Percentiles rank a stretch among this genome's conserved stretches.
Evolutionary conservation across 2,797 vertebrate species (phyloP).

Genomic region (Gorsachius magnificus): DNA sequence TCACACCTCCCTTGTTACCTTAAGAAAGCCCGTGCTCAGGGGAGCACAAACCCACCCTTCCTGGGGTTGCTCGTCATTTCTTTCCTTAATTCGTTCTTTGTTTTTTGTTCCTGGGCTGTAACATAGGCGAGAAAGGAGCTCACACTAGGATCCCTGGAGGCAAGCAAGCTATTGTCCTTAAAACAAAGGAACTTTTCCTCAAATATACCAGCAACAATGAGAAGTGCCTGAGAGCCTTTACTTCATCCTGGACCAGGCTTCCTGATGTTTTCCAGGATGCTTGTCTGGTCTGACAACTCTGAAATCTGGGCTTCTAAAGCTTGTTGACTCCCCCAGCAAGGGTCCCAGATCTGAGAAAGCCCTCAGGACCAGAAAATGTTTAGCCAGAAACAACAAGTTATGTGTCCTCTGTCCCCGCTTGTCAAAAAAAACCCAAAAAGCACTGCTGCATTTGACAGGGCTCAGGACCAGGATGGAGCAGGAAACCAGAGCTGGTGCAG

Average conservation of each 20-base stretch:
- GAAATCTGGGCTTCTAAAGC: neutral
- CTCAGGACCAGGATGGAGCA: neutral
- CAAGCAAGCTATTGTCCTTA: conserved; percentile 4
- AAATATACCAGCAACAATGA: neutral
- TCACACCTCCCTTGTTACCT: neutral
- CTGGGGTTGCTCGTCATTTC: neutral
- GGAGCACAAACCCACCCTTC: neutral
- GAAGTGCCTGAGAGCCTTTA: neutral
- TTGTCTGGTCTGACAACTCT: neutral
- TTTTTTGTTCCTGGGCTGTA: neutral
- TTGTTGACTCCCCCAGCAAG: neutral
- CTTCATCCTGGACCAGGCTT: neutral
- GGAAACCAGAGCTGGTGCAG: neutral
- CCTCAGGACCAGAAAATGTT: neutral
- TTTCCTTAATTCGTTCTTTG: neutral
- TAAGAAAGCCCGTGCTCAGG: neutral
- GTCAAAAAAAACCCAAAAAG: rapidly evolving
- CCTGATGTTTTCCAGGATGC: conserved; percentile 15
- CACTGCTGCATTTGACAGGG: neutral
- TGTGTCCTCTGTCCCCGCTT: neutral
- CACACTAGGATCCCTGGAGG: neutral
- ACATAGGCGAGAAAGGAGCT: neutral
- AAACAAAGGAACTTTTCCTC: conserved; percentile 45
- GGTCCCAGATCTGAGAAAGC: neutral
- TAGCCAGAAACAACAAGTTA: neutral